Conservation (phyloP, 2,113 vertebrate species). For the Nematolebias whitei region DNA sequence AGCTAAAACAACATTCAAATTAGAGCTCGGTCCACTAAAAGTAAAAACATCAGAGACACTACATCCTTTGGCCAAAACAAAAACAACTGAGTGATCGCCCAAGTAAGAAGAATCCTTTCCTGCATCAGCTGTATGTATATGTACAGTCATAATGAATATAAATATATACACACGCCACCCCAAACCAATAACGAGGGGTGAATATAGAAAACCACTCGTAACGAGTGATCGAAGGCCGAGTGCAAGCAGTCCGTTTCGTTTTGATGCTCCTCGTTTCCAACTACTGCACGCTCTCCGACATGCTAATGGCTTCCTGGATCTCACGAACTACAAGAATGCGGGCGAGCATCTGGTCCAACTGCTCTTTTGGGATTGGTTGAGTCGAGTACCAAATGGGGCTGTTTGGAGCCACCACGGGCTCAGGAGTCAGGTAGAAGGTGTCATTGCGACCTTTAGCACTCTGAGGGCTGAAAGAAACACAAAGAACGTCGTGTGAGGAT, state of each 20-base stretch:
- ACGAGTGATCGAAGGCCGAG: slow-evolving; percentile 54
- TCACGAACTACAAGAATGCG: slow-evolving; percentile 96
- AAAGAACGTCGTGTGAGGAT: slow-evolving; percentile 28
- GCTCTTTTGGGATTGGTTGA: slow-evolving; percentile 95
- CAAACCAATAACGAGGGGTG: slow-evolving; percentile 34
- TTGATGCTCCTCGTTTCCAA: slow-evolving; percentile 54
- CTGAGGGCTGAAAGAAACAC: slow-evolving; percentile 87
- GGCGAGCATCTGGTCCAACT: slow-evolving; percentile 98
- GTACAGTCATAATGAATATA: slow-evolving; percentile 57
- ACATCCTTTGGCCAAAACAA: slow-evolving; percentile 68
- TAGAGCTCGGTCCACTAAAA: slow-evolving; percentile 63
- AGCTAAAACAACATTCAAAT: slow-evolving; percentile 69
- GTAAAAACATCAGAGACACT: slow-evolving; percentile 56
- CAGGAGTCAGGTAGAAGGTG: slow-evolving; percentile 98
- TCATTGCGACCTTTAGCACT: slow-evolving; percentile 99
- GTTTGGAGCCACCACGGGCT: slow-evolving; percentile 98
- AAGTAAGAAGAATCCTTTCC: slow-evolving; percentile 33
- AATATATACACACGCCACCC: slow-evolving; percentile 63
- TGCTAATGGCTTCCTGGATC: slow-evolving; percentile 95
- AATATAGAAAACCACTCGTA: slow-evolving; percentile 50
- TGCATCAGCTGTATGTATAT: slow-evolving; percentile 46
- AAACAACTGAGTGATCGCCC: slow-evolving; percentile 26
- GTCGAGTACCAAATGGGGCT: slow-evolving; percentile 99
- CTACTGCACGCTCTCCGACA: slow-evolving; percentile 89
- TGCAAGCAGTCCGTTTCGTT: slow-evolving; percentile 49